Base-by-base conservation (phyloP, 1,140 invertebrate genomes). In the Papilio machaon region DNA sequence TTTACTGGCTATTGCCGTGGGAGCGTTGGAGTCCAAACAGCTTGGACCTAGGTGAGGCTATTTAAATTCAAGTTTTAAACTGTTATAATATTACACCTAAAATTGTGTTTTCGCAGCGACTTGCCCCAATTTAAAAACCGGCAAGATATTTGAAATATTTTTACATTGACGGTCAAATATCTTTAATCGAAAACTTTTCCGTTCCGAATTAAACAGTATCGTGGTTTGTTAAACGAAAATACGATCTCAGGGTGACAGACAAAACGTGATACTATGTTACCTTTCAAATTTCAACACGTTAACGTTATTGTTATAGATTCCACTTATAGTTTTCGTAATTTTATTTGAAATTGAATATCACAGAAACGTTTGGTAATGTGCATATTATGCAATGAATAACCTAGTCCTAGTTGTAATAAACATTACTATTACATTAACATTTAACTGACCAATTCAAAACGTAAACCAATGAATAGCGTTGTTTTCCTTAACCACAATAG, bases 1-100 rank as follows among this genome's bases (percentile, higher is more conserved):
- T 89, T 91, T 98, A 73, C 96, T 99, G 76, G 98, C 99, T 7
- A 96, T 99, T 85, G 98, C 97, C 49, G 97, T 97, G 38, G 99
- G 98, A 30, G 96, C 96, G 75, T 88, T 99, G 75, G 97, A 98
- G 83, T 97, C 96, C 1, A 96, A 97, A 86, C 92, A 96, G 67
- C 95, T 99, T 77, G 98, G 98, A 15, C 97, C 97, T 13, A 96
- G 97, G 87, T 95, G 84, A 84, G 82, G 77, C 30, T 2, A 52
- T 52, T 5, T 52, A 0, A 52, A 17, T 19, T 19, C 9, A 19
- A 7, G 8, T 58, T n/a, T 17, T 19, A 19, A 8, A n/a, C 17
- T 30, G 23, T 7, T 43, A 43, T 43, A 30, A 2, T 43, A 2
- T 43, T 43, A 43, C 38, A 43, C 38, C 38, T 43, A 43, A 43